Evolutionary conservation across 2,888 invertebrate genomes (phyloP).

Genomic region (Ctenicera cuprea): DNA sequence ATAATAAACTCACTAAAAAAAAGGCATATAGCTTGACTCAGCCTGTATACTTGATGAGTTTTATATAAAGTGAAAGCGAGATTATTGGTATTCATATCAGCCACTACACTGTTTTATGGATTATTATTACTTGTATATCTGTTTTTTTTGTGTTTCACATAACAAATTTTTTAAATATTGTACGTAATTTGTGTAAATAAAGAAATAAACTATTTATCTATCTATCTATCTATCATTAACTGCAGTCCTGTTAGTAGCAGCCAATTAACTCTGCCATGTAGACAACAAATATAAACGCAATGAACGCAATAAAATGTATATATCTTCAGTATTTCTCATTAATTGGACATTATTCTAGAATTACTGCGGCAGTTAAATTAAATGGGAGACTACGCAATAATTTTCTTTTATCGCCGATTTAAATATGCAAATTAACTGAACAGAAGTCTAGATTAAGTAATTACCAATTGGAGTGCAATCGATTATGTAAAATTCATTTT

Average conservation of each 20-base stretch:
- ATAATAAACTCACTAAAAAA: too few species aligned
- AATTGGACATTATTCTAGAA: constrained; percentile 43
- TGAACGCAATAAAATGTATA: constrained; percentile 31
- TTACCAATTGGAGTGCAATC: constrained; percentile 9
- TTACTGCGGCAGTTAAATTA: constrained; percentile 33
- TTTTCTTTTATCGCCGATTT: constrained; percentile 32
- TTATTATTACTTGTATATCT: too few species aligned
- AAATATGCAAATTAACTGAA: constrained; percentile 39
- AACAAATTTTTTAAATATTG: too few species aligned
- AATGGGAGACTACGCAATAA: constrained; percentile 27
- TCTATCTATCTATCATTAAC: too few species aligned
- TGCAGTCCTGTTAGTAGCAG: constrained; percentile 25
- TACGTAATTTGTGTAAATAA: too few species aligned
- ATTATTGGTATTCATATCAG: too few species aligned
- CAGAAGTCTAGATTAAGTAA: constrained; percentile 10
- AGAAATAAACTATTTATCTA: too few species aligned
- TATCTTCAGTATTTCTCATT: constrained; percentile 40
- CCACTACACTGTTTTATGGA: too few species aligned
- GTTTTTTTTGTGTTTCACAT: too few species aligned
- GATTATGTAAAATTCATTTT: not conserved
- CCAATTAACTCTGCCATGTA: constrained; percentile 33
- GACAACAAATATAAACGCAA: constrained; percentile 21
- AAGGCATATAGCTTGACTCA: too few species aligned
- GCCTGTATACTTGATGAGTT: too few species aligned
- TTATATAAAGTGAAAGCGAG: too few species aligned